Base-by-base conservation (phyloP, 2,888 invertebrate genomes). In the Drosophila silvestris region DNA sequence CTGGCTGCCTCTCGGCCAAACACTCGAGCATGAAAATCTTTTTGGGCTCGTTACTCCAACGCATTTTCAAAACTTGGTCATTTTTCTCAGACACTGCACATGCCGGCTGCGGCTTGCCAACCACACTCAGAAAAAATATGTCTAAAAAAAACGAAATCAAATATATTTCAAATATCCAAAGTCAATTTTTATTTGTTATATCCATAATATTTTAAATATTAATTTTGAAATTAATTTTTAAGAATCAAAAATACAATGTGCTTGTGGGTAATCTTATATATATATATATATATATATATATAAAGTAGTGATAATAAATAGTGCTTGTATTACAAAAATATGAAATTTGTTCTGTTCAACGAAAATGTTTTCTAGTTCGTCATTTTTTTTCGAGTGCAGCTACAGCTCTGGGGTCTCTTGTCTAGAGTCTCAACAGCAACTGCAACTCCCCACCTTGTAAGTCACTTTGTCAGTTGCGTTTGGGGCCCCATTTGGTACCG, bases 21-120 rank as follows among this genome's bases (percentile, higher is more conserved):
- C 70, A 74, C 61, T 66, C 19, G 72, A 54, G 61, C 82, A 85
- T 81, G 86, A 85, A 85, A 85, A 85, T 83, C 76, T 77, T 61
- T 75, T 54, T 30, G 50, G 62, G 70, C 77, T 79, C 77, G 81
- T 81, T 77, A 91, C 91, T 90, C 91, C 91, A 90, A 91, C 91
- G 91, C 91, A 88, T 89, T 81, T 79, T 83, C 79, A 69, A 82
- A 78, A 74, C 76, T 81, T 85, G 83, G 74, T 79, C 63, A 82
- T 89, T 87, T 88, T 85, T 89, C 80, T 88, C 83, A 72, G 72
- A 64, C 56, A 35, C 67, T 51, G 71, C 66, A 26, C 39, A 63
- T 26, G 81, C 72, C 87, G 81, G 83, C 82, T 81, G 83, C 69
- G 47, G 26, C 85, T 65, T 69, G 82, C 72, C 56, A 83, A 84